Base-by-base conservation (phyloP, 2,888 invertebrate genomes). In the Lasioglossum zephyrum region DNA sequence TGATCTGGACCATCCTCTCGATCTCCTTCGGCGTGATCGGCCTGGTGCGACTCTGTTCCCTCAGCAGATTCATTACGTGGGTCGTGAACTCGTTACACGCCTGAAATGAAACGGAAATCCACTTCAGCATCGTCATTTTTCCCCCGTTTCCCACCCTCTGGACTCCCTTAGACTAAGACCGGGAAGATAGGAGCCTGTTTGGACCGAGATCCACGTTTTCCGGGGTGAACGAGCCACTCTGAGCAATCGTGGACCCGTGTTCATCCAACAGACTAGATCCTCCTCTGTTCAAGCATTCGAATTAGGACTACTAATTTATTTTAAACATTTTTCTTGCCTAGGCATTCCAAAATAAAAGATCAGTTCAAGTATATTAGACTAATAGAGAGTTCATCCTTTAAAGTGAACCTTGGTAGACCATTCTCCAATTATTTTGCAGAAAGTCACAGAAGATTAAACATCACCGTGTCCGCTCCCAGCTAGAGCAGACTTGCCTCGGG, bases 41-140 rank as follows among this genome's bases (percentile, higher is more conserved):
- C 92, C 99, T 96, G 91, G 99, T 99, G 93, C 99, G 98, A 94
- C 98, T 98, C 96, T 99, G 99, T 96, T 99, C 99, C 82, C 99
- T 96, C 89, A 99, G 96, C 92, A 99, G 96, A 95, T 99, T 99
- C 98, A 99, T 98, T 91, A 99, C 99, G 96, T 99, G 99, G n/a
- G 99, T 99, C 84, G 99, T 99, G 96, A 99, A 99, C 96, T 99
- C 99, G 95, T 99, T 99, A 96, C 99, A 99, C n/a, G 99, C 99
- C 97, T 97, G 95, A 70, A 92, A 90, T 60, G 70, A 60, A 69
- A 73, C n/a, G 8, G 9, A 49, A 18, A 82, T 53, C 18, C 74
- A 16, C 8, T 26, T 77, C 1, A 36, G 6, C 44, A n/a, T 70
- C n/a, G 44, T 66, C 63, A 41, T 63, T 26, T 49, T 49, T 22